phyloP scores from a whole-genome alignment of 1,140 invertebrate species.

The Hycleus cichorii region DNA sequence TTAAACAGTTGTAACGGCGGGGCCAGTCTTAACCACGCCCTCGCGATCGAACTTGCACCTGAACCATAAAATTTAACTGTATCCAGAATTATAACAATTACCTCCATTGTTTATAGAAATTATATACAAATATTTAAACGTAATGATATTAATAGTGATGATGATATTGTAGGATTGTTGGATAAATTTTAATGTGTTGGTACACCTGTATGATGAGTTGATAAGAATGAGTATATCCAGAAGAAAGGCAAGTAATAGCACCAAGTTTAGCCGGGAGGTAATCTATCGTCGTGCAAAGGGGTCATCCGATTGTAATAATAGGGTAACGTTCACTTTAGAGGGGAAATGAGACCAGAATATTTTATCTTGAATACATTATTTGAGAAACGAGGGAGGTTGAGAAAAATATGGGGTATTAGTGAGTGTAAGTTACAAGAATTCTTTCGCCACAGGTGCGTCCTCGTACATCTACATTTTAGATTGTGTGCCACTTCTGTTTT shows the following conservation, averaged over 20 bases:
- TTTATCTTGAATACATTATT: constrained; percentile 32
- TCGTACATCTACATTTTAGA: constrained; percentile 31
- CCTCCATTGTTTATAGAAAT: no score
- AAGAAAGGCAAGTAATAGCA: constrained; percentile 2
- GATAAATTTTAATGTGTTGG: neutral
- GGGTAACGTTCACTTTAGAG: constrained; percentile 22
- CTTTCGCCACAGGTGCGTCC: constrained; percentile 24
- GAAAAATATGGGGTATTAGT: constrained; percentile 27
- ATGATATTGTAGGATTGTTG: neutral
- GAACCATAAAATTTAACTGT: constrained; percentile 18
- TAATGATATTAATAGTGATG: no score
- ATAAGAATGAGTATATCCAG: neutral
- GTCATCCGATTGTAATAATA: constrained; percentile 32
- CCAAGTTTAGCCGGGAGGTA: constrained; percentile 12
- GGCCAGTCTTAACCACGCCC: constrained; percentile 29
- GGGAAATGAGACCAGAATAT: constrained; percentile 32
- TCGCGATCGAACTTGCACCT: constrained; percentile 33
- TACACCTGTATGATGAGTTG: no score
- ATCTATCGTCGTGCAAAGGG: constrained; percentile 28
- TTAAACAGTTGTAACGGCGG: constrained; percentile 27
- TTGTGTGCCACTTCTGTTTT: constrained; percentile 17
- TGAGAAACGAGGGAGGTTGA: constrained; percentile 14
- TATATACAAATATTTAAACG: no score
- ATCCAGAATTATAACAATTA: no score
- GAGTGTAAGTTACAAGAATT: neutral